phyloP scores from a whole-genome alignment of 2,797 vertebrate species.

The Schizothorax lantsangensis region DNA sequence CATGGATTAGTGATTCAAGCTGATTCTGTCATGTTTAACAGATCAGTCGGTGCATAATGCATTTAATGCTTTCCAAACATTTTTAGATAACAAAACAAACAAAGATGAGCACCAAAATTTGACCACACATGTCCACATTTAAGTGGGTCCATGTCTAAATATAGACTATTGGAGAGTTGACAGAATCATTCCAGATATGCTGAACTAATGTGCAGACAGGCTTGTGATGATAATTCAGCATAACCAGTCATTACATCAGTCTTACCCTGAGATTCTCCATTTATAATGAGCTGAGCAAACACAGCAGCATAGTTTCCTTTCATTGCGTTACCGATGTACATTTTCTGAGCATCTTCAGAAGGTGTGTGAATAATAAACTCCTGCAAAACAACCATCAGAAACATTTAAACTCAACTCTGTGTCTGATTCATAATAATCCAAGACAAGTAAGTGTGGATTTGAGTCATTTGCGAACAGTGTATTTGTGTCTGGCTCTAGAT shows the following conservation, averaged over 20 bases:
- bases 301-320: conserved; percentile 66
- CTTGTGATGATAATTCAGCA: no score
- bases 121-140: neutral
- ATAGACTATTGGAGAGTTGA: neutral
- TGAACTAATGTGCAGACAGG: neutral
- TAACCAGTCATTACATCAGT: neutral
- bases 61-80: neutral
- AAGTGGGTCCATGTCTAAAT: neutral
- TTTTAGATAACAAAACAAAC: neutral
- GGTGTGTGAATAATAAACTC: conserved; percentile 74
- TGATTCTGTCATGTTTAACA: neutral
- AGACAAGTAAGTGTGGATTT: neutral
- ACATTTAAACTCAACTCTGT: neutral
- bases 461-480: neutral
- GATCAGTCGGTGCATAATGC: neutral
- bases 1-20: neutral
- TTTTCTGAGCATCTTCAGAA: conserved; percentile 69
- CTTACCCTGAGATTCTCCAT: conserved; percentile 70
- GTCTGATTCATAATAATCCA: neutral
- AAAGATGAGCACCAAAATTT: neutral
- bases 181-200: neutral
- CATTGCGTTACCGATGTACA: conserved; percentile 74
- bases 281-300: conserved; percentile 73
- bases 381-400: conserved; percentile 56
- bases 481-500: neutral